A percentile compares a stretch with the other conserved stretches of the same genome.
Evolutionary conservation across 1,140 invertebrate species (phyloP).

Genomic region (Pogonomyrmex barbatus): DNA sequence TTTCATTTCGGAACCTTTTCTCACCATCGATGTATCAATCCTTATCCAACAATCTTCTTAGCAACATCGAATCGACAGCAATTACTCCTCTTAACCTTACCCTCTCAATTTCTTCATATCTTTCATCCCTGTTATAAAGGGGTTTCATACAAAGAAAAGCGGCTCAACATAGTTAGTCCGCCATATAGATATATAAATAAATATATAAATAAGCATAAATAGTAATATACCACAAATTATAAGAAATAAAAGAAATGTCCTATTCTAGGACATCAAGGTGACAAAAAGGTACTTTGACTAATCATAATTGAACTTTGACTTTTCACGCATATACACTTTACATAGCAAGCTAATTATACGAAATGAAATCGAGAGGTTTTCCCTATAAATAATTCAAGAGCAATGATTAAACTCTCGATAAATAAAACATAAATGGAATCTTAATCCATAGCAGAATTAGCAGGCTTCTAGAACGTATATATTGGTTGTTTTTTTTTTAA

Average conservation of each 20-base stretch:
- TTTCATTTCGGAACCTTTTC: neutral
- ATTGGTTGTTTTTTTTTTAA: no score
- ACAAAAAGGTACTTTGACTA: neutral
- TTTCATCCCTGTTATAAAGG: neutral
- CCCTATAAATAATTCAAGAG: neutral
- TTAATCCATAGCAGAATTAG: neutral
- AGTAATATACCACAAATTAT: slow-evolving; percentile 24
- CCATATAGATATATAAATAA: neutral
- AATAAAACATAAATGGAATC: neutral
- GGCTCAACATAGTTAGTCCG: neutral
- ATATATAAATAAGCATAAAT: slow-evolving; percentile 12
- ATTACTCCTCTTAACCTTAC: slow-evolving; percentile 26
- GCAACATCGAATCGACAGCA: neutral
- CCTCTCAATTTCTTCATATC: slow-evolving; percentile 10
- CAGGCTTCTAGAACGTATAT: neutral
- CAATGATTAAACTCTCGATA: neutral
- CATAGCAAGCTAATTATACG: neutral
- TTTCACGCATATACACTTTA: slow-evolving; percentile 14
- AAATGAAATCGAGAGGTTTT: neutral
- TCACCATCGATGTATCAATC: slow-evolving; percentile 37
- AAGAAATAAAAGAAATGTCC: neutral
- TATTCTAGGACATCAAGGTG: neutral
- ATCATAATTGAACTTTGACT: slow-evolving; percentile 9
- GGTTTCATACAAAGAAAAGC: neutral
- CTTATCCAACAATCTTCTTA: neutral